Percentiles rank a stretch among this genome's conserved stretches.
Conservation (phyloP, 2,797 vertebrate species). For the Coregonus ussuriensis region DNA sequence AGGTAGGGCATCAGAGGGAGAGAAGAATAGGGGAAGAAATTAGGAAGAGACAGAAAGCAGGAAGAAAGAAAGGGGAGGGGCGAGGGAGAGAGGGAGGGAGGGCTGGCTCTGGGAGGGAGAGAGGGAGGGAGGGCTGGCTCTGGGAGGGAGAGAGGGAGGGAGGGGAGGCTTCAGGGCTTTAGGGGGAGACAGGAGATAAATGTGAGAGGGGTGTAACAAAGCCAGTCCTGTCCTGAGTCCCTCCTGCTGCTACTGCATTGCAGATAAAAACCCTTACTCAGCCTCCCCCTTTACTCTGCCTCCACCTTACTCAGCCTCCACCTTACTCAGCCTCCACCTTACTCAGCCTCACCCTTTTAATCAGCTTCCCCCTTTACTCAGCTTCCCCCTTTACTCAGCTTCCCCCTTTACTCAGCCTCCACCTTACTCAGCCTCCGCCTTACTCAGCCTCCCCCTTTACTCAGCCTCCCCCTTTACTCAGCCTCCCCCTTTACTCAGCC, state of each 20-base stretch:
- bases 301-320: too few species aligned
- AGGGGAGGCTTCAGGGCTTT: background rate
- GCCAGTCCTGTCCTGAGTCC: background rate
- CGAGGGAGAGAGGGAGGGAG: background rate
- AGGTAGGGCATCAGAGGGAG: background rate
- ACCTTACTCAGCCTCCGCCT: too few species aligned
- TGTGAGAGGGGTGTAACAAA: background rate
- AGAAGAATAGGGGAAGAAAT: too few species aligned
- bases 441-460: too few species aligned
- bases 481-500: too few species aligned
- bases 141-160: background rate
- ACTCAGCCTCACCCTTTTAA: too few species aligned
- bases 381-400: too few species aligned
- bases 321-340: too few species aligned
- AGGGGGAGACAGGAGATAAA: background rate
- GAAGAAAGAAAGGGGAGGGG: background rate
- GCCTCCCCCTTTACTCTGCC: too few species aligned
- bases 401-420: too few species aligned
- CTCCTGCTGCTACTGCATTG: background rate
- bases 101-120: background rate
- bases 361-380: too few species aligned
- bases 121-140: background rate
- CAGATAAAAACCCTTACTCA: background rate
- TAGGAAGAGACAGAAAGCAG: background rate
- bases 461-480: too few species aligned